Base-by-base conservation (phyloP, 2,888 invertebrate genomes). In the Allolobophora icterica region DNA sequence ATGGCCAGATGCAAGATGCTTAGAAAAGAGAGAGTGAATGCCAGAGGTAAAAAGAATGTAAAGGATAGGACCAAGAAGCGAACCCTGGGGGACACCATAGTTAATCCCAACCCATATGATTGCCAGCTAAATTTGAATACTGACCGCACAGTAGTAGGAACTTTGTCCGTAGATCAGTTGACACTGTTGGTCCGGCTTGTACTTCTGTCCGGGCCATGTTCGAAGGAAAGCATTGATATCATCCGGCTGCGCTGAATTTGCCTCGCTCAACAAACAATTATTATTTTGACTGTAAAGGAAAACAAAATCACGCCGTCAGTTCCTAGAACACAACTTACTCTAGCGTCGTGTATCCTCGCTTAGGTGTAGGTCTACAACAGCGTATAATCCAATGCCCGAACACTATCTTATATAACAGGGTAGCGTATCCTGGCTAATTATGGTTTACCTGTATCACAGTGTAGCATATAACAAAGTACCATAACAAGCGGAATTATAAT, bases 111-210 rank as follows among this genome's bases (percentile, higher is more conserved):
- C 13, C 19, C 71, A n/a, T 71, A 8, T n/a, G 30, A 71, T n/a
- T 71, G n/a, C 13, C 71, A 71, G 71, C n/a, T 71, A 34, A 5
- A 87, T 13, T 87, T 0, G 34, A 34, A 35, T 92, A 92, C 94
- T 93, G 92, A 91, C 94, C 92, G 93, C 93, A 90, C 94, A 94
- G 42, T 94, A 92, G 91, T 93, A 94, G 19, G 94, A 94, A 0
- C 89, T 90, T 17, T 91, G 91, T 30, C 94, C 94, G 93, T 94
- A 94, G 33, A 94, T 93, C 52, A 93, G 92, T 33, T 92, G 91
- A 89, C 94, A 94, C 91, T 94, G 94, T 24, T 94, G 93, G 91
- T 94, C 94, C n/a, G 94, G 93, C 33, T 91, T 91, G 91, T 93
- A 94, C 30, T 92, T 91, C 90, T 94, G 94, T 1, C 94, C 94